Evolutionary conservation across 2,888 invertebrate genomes (phyloP), one percentile per base, ranked within the genome.

Genomic region (Chalcis sispes): DNA sequence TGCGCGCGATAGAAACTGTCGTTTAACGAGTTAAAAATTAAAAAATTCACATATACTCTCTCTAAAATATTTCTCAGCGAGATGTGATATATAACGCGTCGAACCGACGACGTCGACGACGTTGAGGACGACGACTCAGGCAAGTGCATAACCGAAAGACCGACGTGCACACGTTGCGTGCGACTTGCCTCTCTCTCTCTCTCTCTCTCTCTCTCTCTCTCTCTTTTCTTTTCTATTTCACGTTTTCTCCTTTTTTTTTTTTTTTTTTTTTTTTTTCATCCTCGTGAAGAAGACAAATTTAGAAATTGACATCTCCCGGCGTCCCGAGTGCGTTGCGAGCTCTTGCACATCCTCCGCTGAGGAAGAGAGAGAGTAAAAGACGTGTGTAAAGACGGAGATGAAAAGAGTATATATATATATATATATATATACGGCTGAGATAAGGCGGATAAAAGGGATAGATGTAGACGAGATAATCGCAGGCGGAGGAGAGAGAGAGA

Each of bases 251-350:
- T 10, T 36, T 10, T 4, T 10, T 36, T 7, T 36, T 7, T 36
- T 2, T 42, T 15, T 42, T 2, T 42, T 15, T 42, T 13, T 3
- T 20, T 20, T n/a, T 20, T 18, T 40, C 20, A 5, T 15, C 50
- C 13, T 59, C 50, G 65, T 4, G 32, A 40, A 18, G 23, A 70
- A 70, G 69, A 59, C 58, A 32, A 48, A 70, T 59, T 70, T 70
- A 59, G 42, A 70, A 59, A 70, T 59, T 50, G 58, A 70, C 54
- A 59, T 59, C 59, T 59, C 48, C 36, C 48, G 29, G 32, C 13
- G n/a, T n/a, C n/a, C n/a, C 20, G 13, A 8, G 10, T 27, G 13
- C 5, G 40, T n/a, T n/a, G n/a, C 4, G 13, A 5, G n/a, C 7
- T 2, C 29, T 8, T 56, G 10, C 4, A 23, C 20, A 23, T 18